phyloP scores from a whole-genome alignment of 2,888 invertebrate genomes.

The Xestia sexstrigata region DNA sequence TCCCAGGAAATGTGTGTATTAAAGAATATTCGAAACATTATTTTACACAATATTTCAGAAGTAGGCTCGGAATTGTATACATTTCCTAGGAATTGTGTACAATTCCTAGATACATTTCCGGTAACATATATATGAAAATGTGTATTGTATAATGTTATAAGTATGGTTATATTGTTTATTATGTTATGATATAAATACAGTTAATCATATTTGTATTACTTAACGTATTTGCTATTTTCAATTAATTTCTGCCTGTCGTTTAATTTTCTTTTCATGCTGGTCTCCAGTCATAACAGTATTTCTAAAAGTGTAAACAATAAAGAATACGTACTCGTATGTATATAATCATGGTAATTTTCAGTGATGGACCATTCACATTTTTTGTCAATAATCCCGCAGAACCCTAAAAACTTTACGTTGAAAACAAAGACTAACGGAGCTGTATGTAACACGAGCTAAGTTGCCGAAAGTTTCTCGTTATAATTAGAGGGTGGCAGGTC shows the following conservation, averaged over 20 bases:
- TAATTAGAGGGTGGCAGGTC: slow-evolving; percentile 82
- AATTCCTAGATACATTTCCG: too few species aligned
- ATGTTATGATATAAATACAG: background rate
- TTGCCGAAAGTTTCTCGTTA: slow-evolving; percentile 82
- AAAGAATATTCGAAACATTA: too few species aligned
- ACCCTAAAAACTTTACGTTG: slow-evolving; percentile 76
- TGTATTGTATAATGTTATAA: too few species aligned
- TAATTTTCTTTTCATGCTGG: background rate
- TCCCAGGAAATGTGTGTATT: too few species aligned
- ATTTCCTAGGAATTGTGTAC: too few species aligned
- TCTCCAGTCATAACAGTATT: background rate
- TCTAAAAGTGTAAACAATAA: background rate
- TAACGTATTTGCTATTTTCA: background rate
- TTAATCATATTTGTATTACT: background rate
- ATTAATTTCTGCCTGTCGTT: background rate
- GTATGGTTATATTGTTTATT: background rate
- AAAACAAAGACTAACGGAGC: slow-evolving; percentile 78
- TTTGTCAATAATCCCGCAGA: slow-evolving; percentile 33
- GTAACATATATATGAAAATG: too few species aligned
- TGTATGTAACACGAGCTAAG: slow-evolving; percentile 82
- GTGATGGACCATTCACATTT: slow-evolving; percentile 5
- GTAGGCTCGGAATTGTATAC: too few species aligned
- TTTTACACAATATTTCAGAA: too few species aligned
- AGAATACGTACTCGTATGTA: background rate
- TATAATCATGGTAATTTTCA: background rate